Base-by-base conservation (phyloP, 2,888 invertebrate species). In the Isoperla grammatica region DNA sequence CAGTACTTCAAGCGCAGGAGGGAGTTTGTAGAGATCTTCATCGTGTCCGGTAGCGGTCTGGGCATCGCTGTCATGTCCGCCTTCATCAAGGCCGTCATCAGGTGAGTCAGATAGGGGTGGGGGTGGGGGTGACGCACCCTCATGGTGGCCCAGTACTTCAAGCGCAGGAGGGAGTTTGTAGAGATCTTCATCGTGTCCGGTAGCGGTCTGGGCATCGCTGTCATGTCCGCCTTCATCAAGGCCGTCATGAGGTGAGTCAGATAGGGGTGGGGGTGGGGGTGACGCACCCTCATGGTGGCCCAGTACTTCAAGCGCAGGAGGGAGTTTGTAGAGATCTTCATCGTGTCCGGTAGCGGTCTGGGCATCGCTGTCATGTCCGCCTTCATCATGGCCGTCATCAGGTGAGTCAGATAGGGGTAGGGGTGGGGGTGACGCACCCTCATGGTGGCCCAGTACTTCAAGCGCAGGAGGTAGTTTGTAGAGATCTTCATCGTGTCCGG, bases 121-220 rank as follows among this genome's bases (percentile, higher is more conserved):
- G 93, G 59, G 90, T 90, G 60, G 90, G 91, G 40, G 81, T 93
- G 73, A 90, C 90, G 90, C 19, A 90, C 90, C 43, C 76, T 93
- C 68, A 92, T 93, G 90, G 88, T 93, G 63, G 92, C 91, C 42
- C 90, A 91, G 73, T 94, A 93, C 77, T 93, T 93, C 81, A 90
- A 91, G 72, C 75, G 88, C 65, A 79, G 86, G 68, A 77, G 93
- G 62, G 92, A 93, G 74, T 80, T 91, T 67, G 91, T 92, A 56
- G 93, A 94, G 76, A 90, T 93, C 70, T 87, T 92, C 73, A 87
- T 92, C 66, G 87, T 91, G 57, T 87, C 89, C 66, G 91, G 90
- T 69, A 89, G 88, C 70, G 92, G 93, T 1, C 77, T 91, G 48
- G 92, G 92, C 61, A 88, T 91, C 64, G 85, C 89, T 11, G 81